Evolutionary conservation across 2,113 vertebrate genomes (phyloP).

Genomic region (Dipodomys stephensi): DNA sequence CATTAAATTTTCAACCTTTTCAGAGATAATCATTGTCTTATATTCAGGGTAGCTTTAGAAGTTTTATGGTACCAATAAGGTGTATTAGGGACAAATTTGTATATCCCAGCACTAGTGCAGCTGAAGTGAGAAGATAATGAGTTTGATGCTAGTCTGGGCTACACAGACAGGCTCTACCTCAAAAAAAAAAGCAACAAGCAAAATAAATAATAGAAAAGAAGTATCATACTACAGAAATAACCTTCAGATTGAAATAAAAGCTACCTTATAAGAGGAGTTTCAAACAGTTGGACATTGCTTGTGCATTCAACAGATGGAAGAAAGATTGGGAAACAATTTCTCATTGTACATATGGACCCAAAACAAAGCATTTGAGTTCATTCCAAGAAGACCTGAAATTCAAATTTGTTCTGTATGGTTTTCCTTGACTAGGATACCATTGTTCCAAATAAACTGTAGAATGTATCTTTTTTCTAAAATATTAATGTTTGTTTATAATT

Average conservation of each 20-base stretch:
- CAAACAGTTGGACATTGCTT: slow-evolving; percentile 23
- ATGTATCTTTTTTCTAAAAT: slow-evolving; percentile 39
- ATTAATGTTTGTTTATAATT: slow-evolving; percentile 28
- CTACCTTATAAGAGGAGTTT: slow-evolving; percentile 19
- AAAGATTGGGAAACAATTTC: slow-evolving; percentile 24
- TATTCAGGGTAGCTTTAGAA: slow-evolving; percentile 24
- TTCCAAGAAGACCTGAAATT: background rate
- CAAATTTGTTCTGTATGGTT: background rate
- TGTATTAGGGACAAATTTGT: no score
- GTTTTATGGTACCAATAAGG: background rate
- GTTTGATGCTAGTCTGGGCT: no score
- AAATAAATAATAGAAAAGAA: background rate
- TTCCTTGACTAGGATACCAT: slow-evolving; percentile 27
- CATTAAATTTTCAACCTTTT: slow-evolving; percentile 1
- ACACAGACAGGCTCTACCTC: no score
- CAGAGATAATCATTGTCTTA: background rate
- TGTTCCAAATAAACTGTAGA: slow-evolving; percentile 15
- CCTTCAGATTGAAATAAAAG: slow-evolving; percentile 31
- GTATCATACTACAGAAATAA: slow-evolving; percentile 6
- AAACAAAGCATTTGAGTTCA: slow-evolving; percentile 49
- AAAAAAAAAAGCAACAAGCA: background rate
- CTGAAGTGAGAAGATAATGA: no score
- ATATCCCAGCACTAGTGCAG: no score
- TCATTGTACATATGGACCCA: background rate
- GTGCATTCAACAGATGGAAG: background rate